Percentiles rank a stretch among this genome's conserved stretches.
Evolutionary conservation across 2,888 invertebrate genomes (phyloP).

Genomic region (Hoplodrina ambigua): DNA sequence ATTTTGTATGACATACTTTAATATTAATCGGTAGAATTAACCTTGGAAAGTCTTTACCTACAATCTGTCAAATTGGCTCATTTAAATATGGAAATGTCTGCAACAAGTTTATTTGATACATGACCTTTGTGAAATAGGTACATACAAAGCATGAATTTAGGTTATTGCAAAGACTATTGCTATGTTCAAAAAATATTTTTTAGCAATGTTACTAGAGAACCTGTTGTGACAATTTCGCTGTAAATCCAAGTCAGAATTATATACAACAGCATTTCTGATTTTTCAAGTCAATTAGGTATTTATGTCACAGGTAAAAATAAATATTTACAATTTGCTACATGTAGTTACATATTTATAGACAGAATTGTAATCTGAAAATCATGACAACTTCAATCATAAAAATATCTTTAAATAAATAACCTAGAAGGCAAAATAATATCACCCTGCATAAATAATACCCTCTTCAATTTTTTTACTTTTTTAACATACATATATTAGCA

Average conservation of each 20-base stretch:
- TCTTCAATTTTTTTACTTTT: conserved; percentile 40
- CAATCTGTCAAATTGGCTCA: conserved; percentile 10
- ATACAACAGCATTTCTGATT: conserved; percentile 19
- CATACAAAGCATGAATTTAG: conserved; percentile 8
- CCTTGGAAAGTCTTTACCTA: conserved; percentile 23
- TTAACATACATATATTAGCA: conserved; percentile 28
- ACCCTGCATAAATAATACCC: conserved; percentile 52
- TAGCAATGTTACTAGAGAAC: background rate
- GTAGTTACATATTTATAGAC: conserved; percentile 40
- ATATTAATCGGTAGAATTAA: conserved; percentile 15
- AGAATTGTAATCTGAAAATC: conserved; percentile 35
- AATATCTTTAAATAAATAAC: conserved; percentile 32
- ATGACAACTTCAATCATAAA: conserved; percentile 37
- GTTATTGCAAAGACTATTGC: conserved; percentile 8
- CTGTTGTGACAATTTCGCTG: conserved; percentile 23
- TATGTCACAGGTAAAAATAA: conserved; percentile 35
- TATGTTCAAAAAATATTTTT: conserved; percentile 1
- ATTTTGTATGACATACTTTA: conserved; percentile 28
- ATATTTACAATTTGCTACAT: conserved; percentile 58
- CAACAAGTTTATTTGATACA: conserved; percentile 25
- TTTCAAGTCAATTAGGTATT: conserved; percentile 22
- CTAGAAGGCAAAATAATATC: conserved; percentile 40
- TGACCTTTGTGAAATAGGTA: conserved; percentile 12
- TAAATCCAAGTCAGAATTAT: background rate
- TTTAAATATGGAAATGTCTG: conserved; percentile 35